Conservation (phyloP, 2,888 invertebrate species). For the Cristatella mucedo region DNA sequence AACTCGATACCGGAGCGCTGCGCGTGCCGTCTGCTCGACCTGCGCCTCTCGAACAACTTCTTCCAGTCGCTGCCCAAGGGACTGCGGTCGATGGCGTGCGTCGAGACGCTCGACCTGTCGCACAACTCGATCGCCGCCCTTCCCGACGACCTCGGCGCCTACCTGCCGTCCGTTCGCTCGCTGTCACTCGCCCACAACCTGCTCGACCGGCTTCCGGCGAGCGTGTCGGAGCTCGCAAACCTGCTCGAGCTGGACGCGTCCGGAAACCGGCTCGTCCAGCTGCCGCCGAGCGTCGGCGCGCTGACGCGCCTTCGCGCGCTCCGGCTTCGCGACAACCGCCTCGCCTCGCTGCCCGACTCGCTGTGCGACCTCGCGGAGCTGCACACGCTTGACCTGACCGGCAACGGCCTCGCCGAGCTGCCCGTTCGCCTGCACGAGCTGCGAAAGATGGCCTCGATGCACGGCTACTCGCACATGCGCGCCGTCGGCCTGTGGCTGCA, state of each 20-base stretch:
- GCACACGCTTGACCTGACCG: conserved; percentile 30
- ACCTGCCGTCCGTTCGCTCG: conserved; percentile 2
- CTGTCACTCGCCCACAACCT: conserved; percentile 9
- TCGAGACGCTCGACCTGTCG: conserved; percentile 26
- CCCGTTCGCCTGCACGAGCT: conserved; percentile 28
- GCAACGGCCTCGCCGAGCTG: conserved; percentile 23
- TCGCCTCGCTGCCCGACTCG: conserved; percentile 24
- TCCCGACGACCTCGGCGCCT: conserved; percentile 23
- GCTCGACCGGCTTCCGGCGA: conserved; percentile 2
- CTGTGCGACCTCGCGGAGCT: conserved; percentile 27
- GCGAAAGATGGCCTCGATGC: conserved; percentile 23
- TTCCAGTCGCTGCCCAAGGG: conserved; percentile 24
- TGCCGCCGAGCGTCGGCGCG: conserved; percentile 23
- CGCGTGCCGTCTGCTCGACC: conserved; percentile 21
- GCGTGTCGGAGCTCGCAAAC: conserved; percentile 16
- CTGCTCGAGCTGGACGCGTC: conserved; percentile 21
- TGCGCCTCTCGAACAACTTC: conserved; percentile 29
- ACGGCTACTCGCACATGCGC: conserved; percentile 25
- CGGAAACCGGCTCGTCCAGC: conserved; percentile 20
- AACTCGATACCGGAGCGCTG: conserved; percentile 31
- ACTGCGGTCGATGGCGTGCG: conserved; percentile 20
- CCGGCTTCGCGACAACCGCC: conserved; percentile 24
- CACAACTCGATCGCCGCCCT: conserved; percentile 23
- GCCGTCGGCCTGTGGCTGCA: conserved; percentile 35
- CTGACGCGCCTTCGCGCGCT: conserved; percentile 25